Evolutionary conservation across 2,797 vertebrate genomes (phyloP).

Genomic region (Knipowitschia caucasica): DNA sequence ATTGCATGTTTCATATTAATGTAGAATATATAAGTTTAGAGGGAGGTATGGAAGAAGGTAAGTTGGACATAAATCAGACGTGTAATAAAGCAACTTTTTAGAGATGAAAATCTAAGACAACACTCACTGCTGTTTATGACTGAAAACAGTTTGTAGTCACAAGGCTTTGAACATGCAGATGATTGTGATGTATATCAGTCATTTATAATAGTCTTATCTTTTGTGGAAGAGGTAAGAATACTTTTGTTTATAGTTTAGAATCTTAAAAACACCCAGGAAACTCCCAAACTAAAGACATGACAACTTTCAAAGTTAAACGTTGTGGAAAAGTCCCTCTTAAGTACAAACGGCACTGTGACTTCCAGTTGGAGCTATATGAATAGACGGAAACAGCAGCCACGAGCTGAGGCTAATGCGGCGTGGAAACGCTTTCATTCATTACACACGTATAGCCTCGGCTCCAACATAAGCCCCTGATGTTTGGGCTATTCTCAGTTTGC

Average conservation of each 20-base stretch:
- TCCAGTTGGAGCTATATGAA: not conserved
- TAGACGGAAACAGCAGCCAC: slow-evolving; percentile 2
- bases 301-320: not conserved
- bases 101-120: not conserved
- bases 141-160: not conserved
- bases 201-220: too few relatives aligned
- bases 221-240: not conserved
- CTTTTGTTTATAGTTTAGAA: not conserved
- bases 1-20: too few relatives aligned
- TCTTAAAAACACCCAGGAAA: not conserved
- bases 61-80: too few relatives aligned
- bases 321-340: not conserved
- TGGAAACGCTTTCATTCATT: slow-evolving; percentile 15
- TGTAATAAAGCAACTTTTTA: too few relatives aligned
- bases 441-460: slow-evolving; percentile 8
- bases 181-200: too few relatives aligned
- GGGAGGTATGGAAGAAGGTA: too few relatives aligned
- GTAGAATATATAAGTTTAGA: too few relatives aligned
- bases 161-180: too few relatives aligned
- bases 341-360: not conserved
- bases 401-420: not conserved
- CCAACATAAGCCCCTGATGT: not conserved
- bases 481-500: slow-evolving; percentile 4
- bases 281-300: not conserved
- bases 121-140: not conserved